Conservation (phyloP, 2,113 vertebrate genomes). For the Grus americana region DNA sequence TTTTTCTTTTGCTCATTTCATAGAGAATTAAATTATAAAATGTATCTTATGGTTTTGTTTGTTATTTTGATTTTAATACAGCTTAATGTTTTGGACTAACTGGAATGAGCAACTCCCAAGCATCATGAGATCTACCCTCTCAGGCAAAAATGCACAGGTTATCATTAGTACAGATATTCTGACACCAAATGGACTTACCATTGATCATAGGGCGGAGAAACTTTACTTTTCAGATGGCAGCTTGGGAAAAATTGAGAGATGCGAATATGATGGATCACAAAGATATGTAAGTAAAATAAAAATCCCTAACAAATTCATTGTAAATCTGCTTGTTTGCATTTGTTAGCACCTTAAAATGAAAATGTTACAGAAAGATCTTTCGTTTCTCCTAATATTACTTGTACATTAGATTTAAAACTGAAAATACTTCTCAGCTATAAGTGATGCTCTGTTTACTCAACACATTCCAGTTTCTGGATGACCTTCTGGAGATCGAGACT, state of each 20-base stretch:
- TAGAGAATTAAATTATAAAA: constrained; percentile 36
- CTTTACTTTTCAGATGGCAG: constrained; percentile 96
- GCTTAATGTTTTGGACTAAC: constrained; percentile 99
- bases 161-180: constrained; percentile 91
- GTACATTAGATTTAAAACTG: background rate
- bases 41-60: constrained; percentile 15
- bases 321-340: background rate
- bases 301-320: background rate
- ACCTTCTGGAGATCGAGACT: background rate
- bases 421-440: background rate
- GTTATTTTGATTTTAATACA: constrained; percentile 69
- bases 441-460: background rate
- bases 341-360: background rate
- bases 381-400: background rate
- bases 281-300: constrained; percentile 88
- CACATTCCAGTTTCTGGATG: background rate
- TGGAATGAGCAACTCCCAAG: constrained; percentile 98
- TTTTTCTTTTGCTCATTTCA: background rate
- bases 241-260: constrained; percentile 94
- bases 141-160: constrained; percentile 89
- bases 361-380: background rate
- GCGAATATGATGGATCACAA: constrained; percentile 94
- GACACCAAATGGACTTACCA: constrained; percentile 94
- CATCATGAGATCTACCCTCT: constrained; percentile 92
- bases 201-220: constrained; percentile 93